Evolutionary conservation across 2,888 invertebrate genomes (phyloP).

Genomic region (Spilosoma lubricipeda): DNA sequence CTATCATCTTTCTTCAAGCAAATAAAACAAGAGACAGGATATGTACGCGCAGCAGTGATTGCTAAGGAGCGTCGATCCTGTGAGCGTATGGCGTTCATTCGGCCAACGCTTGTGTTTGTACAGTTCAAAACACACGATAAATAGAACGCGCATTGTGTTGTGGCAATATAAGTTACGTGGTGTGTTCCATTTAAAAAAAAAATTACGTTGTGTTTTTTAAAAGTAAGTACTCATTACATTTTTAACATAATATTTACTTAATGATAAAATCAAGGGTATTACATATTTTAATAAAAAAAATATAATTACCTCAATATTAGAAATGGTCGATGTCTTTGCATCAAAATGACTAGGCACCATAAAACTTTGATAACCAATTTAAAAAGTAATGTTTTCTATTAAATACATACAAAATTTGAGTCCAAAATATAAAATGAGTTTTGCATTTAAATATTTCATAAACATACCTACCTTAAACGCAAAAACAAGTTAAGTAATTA

Average conservation of each 20-base stretch:
- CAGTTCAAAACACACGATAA: constrained; percentile 28
- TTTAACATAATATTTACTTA: not conserved
- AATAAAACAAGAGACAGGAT: constrained; percentile 48
- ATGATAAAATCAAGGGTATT: not conserved
- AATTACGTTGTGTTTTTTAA: constrained; percentile 1
- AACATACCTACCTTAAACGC: not conserved
- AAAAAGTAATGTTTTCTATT: not conserved
- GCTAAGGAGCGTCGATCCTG: constrained; percentile 47
- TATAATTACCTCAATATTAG: not conserved
- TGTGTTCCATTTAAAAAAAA: constrained; percentile 25
- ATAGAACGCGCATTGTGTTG: constrained; percentile 47
- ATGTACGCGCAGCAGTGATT: constrained; percentile 42
- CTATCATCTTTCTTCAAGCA: constrained; percentile 30
- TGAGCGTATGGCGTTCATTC: constrained; percentile 20
- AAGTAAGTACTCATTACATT: constrained; percentile 18
- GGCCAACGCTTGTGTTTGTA: constrained; percentile 24
- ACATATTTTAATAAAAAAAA: not conserved
- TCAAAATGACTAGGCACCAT: too few relatives aligned
- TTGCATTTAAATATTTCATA: not conserved
- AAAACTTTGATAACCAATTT: not conserved
- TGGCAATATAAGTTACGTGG: constrained; percentile 36
- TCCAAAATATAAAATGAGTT: not conserved
- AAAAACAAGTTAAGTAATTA: not conserved
- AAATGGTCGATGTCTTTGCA: not conserved
- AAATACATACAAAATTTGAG: too few relatives aligned